Percentiles rank a stretch among this genome's conserved stretches.
These are phyloP conservation scores for Prionailurus viverrinus DNA, from an alignment of 2,113 vertebrate genomes.

Conservation along the genomic window DNA sequence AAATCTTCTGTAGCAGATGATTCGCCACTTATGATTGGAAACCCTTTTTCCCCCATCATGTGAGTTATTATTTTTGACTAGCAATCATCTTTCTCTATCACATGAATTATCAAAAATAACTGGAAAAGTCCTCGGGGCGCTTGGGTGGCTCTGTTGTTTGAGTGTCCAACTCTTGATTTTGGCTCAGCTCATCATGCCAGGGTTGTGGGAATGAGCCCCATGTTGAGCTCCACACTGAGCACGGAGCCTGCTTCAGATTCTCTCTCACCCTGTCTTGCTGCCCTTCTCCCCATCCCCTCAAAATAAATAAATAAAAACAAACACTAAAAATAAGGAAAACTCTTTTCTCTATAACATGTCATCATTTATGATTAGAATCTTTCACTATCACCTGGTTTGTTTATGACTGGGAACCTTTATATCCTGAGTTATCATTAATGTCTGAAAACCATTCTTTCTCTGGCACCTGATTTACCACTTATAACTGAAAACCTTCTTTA, in stretches of 20 bases:
- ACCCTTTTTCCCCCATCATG: neutral
- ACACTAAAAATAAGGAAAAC: no score
- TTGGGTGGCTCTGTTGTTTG: no score
- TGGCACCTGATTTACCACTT: neutral
- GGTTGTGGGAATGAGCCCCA: no score
- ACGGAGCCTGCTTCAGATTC: no score
- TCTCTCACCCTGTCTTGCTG: no score
- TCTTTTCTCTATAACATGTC: neutral
- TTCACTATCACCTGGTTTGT: neutral
- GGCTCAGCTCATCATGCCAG: no score
- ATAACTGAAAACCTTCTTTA: neutral
- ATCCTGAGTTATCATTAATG: neutral
- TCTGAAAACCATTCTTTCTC: no score
- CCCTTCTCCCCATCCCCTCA: no score
- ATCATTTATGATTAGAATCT: neutral
- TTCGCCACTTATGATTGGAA: neutral
- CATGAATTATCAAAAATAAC: neutral
- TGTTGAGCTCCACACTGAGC: no score
- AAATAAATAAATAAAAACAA: no score
- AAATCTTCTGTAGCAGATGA: neutral
- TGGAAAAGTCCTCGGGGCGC: neutral
- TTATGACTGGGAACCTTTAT: neutral
- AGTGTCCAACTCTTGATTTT: no score
- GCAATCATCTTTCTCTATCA: neutral
- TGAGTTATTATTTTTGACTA: neutral